phyloP scores from a whole-genome alignment of 2,888 invertebrate species.

The Prosopocoilus inquinatus region DNA sequence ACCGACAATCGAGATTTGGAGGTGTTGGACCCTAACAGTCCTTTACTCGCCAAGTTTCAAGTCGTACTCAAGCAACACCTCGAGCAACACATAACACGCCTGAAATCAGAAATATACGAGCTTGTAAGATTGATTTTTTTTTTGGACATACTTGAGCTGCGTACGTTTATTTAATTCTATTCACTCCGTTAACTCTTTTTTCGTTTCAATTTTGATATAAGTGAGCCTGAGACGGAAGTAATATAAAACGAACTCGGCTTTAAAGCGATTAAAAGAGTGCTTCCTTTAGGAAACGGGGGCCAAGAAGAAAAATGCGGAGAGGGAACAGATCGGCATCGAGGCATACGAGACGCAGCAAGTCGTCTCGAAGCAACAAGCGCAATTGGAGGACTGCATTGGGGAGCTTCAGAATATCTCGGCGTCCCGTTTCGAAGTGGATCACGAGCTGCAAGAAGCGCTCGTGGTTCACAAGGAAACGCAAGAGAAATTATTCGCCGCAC shows the following conservation, averaged over 20 bases:
- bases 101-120: slow-evolving; percentile 66
- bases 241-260: no score
- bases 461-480: slow-evolving; percentile 52
- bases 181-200: no score
- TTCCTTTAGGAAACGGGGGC: slow-evolving; percentile 47
- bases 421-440: slow-evolving; percentile 56
- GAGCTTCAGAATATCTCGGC: slow-evolving; percentile 54
- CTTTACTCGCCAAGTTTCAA: slow-evolving; percentile 72
- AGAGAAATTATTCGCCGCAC: slow-evolving; percentile 52
- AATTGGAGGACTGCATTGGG: slow-evolving; percentile 58
- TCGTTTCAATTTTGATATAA: no score
- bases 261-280: not conserved
- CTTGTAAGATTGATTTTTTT: slow-evolving; percentile 53
- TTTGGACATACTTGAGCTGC: no score
- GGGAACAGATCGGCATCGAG: slow-evolving; percentile 58
- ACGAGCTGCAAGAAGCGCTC: slow-evolving; percentile 51
- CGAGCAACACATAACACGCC: slow-evolving; percentile 60
- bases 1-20: slow-evolving; percentile 39
- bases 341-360: slow-evolving; percentile 64
- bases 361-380: slow-evolving; percentile 54
- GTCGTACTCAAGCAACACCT: slow-evolving; percentile 65
- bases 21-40: slow-evolving; percentile 69
- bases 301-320: slow-evolving; percentile 54
- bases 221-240: no score
- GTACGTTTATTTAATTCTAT: no score